Evolutionary conservation across 2,113 vertebrate genomes (phyloP).

Genomic region (Barnardius zonarius): DNA sequence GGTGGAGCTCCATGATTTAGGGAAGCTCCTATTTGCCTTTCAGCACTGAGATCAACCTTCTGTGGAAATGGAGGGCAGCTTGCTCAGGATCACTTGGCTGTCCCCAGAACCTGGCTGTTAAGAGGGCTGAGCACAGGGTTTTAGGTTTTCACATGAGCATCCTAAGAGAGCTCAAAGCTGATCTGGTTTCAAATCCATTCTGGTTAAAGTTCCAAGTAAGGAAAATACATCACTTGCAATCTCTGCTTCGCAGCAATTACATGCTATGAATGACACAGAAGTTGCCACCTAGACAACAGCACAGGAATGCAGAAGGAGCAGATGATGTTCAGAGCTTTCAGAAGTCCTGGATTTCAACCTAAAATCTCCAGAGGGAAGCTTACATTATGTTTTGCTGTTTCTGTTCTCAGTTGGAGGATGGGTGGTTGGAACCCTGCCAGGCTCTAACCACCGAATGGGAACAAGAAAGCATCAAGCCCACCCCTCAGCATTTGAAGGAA

Average conservation of each 20-base stretch:
- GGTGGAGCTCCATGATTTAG: neutral
- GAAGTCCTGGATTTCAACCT: neutral
- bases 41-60: neutral
- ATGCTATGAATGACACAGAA: fast-evolving
- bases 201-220: neutral
- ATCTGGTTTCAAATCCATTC: neutral
- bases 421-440: neutral
- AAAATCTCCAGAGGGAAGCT: neutral
- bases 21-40: neutral
- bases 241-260: neutral
- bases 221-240: neutral
- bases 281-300: neutral
- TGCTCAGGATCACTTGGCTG: neutral
- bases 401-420: neutral
- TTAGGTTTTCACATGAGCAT: neutral
- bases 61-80: neutral
- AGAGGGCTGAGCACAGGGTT: neutral
- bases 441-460: neutral
- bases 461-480: neutral
- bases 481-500: neutral
- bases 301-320: neutral
- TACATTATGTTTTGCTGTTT: neutral
- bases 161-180: neutral
- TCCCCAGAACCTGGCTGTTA: neutral
- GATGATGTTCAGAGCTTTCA: neutral